These are phyloP conservation scores for Eupithecia subumbrata DNA, from an alignment of 2,888 invertebrate genomes.

Conservation along the genomic window DNA sequence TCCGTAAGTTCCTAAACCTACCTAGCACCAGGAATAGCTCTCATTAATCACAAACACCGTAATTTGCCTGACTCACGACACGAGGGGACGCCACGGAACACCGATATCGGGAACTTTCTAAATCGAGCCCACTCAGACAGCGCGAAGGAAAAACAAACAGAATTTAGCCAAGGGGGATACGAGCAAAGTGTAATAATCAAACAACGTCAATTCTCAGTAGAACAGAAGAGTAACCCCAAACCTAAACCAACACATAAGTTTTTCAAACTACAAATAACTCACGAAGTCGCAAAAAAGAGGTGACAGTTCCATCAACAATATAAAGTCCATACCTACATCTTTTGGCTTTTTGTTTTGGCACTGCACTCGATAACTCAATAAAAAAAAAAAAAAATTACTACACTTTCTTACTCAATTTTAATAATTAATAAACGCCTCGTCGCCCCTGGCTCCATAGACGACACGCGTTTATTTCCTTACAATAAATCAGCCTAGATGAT, in stretches of 20 bases:
- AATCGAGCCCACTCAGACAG: slow-evolving; percentile 69
- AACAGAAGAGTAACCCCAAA: slow-evolving; percentile 12
- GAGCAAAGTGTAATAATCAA: slow-evolving; percentile 48
- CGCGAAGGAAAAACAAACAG: slow-evolving; percentile 63
- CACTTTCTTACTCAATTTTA: neutral
- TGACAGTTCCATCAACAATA: neutral
- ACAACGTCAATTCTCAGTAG: slow-evolving; percentile 33
- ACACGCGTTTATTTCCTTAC: too few species aligned
- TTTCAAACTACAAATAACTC: neutral
- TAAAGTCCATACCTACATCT: neutral
- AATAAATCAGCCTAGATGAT: neutral
- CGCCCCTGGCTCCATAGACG: too few species aligned
- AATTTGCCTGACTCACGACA: slow-evolving; percentile 81
- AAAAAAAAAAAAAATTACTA: neutral
- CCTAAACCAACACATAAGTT: neutral
- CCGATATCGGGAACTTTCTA: slow-evolving; percentile 74
- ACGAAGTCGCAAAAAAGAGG: neutral
- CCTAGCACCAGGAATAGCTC: slow-evolving; percentile 68
- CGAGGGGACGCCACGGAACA: slow-evolving; percentile 67
- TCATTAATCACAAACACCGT: slow-evolving; percentile 79
- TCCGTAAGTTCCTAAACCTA: slow-evolving; percentile 17
- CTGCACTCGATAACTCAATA: neutral
- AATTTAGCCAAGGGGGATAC: slow-evolving; percentile 49
- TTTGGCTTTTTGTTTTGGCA: neutral
- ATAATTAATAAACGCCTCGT: too few species aligned